phyloP scores from a whole-genome alignment of 2,888 invertebrate genomes.

The Eupithecia tripunctaria region DNA sequence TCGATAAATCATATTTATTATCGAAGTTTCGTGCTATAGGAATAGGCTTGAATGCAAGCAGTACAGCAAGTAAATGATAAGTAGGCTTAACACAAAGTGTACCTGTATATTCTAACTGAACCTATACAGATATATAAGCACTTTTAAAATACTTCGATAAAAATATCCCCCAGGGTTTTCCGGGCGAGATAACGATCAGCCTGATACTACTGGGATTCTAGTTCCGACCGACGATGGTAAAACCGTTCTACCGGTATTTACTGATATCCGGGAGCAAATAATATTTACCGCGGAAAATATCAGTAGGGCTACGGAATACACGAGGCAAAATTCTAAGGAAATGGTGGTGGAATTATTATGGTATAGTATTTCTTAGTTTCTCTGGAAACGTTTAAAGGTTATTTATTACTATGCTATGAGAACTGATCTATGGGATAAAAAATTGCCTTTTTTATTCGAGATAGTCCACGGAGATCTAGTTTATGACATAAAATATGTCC shows the following conservation, averaged over 20 bases:
- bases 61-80: not conserved
- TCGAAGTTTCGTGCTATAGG: too few relatives aligned
- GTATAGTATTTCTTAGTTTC: too few relatives aligned
- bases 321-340: too few relatives aligned
- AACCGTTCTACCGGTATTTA: conserved; percentile 12
- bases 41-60: too few relatives aligned
- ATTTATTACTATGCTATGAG: too few relatives aligned
- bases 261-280: conserved; percentile 2
- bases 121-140: not conserved
- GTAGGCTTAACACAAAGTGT: not conserved
- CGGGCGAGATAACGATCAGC: conserved; percentile 4
- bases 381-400: too few relatives aligned
- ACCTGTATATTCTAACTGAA: not conserved
- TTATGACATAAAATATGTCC: too few relatives aligned
- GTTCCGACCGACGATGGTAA: not conserved
- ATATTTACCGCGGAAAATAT: not conserved
- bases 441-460: too few relatives aligned
- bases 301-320: not conserved
- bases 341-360: not conserved
- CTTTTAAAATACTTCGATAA: conserved; percentile 9
- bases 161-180: not conserved
- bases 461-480: too few relatives aligned
- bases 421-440: too few relatives aligned
- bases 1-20: too few relatives aligned
- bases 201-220: conserved; percentile 4